Conservation (phyloP, 2,113 vertebrate genomes). For the Coreoperca whiteheadi region DNA sequence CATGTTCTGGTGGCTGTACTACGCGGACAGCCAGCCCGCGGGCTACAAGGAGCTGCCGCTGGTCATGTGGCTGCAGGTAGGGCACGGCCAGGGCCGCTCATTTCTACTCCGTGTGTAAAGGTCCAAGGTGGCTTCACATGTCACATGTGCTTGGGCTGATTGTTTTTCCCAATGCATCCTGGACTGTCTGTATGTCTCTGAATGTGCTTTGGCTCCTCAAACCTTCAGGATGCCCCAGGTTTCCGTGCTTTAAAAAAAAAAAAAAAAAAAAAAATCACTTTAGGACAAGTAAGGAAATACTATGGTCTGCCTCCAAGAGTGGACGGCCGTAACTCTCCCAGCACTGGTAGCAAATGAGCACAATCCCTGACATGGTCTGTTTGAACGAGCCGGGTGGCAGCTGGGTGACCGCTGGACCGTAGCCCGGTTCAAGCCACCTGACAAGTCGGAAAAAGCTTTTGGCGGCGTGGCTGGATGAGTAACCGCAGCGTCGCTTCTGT, state of each 20-base stretch:
- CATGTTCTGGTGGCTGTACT: conserved; percentile 99
- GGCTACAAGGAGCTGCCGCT: conserved; percentile 88
- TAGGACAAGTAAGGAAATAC: no score
- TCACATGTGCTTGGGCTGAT: background rate
- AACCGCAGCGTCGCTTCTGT: conserved; percentile 15
- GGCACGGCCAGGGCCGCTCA: background rate
- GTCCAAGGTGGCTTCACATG: no score
- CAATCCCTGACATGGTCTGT: background rate
- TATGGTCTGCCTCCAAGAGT: background rate
- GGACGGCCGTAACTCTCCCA: background rate
- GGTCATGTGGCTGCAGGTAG: conserved; percentile 97
- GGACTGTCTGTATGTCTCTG: background rate
- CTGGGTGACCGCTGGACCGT: no score
- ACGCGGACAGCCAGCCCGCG: conserved; percentile 81
- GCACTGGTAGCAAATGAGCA: background rate
- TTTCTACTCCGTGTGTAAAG: background rate
- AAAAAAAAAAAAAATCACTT: background rate
- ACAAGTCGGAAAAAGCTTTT: background rate
- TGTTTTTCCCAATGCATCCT: background rate
- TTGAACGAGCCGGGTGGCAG: background rate
- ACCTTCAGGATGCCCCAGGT: background rate
- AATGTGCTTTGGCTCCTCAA: background rate
- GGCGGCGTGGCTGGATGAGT: conserved; percentile 11
- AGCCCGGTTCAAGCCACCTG: background rate
- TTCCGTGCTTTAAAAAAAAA: background rate